Base-by-base conservation (phyloP, 2,888 invertebrate species). In the Coelopa pilipes region DNA sequence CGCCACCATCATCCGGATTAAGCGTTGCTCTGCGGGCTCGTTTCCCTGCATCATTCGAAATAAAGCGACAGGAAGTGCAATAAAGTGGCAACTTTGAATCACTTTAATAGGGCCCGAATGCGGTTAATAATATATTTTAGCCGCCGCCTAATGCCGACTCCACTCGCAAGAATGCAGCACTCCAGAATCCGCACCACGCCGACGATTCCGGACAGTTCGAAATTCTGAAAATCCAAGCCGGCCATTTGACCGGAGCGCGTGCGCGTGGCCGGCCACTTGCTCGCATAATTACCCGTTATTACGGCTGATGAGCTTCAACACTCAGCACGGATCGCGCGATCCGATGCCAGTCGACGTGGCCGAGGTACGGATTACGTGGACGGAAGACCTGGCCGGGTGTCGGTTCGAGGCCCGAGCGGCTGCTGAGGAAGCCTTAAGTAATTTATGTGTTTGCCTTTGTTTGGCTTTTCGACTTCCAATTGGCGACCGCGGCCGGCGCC, bases 301-400 rank as follows among this genome's bases (percentile, higher is more conserved):
- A 79, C 65, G 72, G 73, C 71, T 71, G 76, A 77, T 78, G 77
- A 78, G 74, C 76, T 73, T 70, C 76, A 76, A 77, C 75, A 76
- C 75, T 74, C 73, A 66, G 74, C 73, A 65, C 57, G 4, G 34
- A 34, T 67, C 65, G 55, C 73, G 68, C 68, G 50, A 70, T 75
- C 57, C 62, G 57, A 65, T 73, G 67, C 34, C 21, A 59, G 57
- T 59, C n/a, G 1, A 34, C 34, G 34, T 34, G 34, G 34, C 34
- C 34, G 4, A 34, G 34, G 4, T 7, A 34, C 34, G 62, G 62
- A 34, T 62, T 34, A 34, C n/a, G 1, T n/a, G n/a, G 45, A 34
- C 24, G 62, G 34, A 15, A 34, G 34, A 62, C 24, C n/a, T 21
- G 9, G 24, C 34, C 34, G 7, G 34, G 34, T 7, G 34, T 34